Evolutionary conservation across 64 coral and sea anemone species (phyloP), one percentile per base, ranked within the genome.

Genomic region (Anthopleura sola): DNA sequence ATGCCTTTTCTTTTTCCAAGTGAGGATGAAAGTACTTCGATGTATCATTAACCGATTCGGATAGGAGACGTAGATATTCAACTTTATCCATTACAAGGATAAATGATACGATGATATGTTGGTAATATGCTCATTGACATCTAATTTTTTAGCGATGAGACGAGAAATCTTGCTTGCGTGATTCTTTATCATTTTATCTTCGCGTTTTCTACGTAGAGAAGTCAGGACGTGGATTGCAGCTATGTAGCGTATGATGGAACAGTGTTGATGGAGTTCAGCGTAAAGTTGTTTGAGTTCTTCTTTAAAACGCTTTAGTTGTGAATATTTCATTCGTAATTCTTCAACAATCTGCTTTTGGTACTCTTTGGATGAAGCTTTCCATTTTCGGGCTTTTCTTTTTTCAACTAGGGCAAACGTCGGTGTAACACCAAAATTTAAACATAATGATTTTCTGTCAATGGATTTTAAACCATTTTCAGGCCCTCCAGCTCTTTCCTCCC

Each of bases 1-100:
- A 13, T 33, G 55, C 49, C 37, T 83, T 83, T 50, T 83, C 81
- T 83, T 55, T 83, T 2, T 83, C 81, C 46, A 83, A 55, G 13
- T 55, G 57, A 15, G 81, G 82, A 21, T 60, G 82, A 51, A 31
- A 84, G 40, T 84, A 37, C 82, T 84, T 84, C n/a, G n/a, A n/a
- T n/a, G 20, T 57, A 20, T 57, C 55, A 57, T 57, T 20, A 3
- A 57, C 55, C 3, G 55, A 57, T 57, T 57, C 14, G 16, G 14
- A 3, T 57, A 57, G 8, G 1, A 57, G 55, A 57, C 55, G 55
- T 18, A 57, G 55, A 57, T 57, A 57, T 21, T 57, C 55, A 20
- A 18, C 6, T 57, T 57, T 57, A 20, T 57, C 55, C 55, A 57
- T 57, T 20, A 57, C 55, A 80, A 80, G 14, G 77, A 80, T 48